Evolutionary conservation across 2,113 vertebrate genomes (phyloP).

Genomic region (Nesogale talazaci): DNA sequence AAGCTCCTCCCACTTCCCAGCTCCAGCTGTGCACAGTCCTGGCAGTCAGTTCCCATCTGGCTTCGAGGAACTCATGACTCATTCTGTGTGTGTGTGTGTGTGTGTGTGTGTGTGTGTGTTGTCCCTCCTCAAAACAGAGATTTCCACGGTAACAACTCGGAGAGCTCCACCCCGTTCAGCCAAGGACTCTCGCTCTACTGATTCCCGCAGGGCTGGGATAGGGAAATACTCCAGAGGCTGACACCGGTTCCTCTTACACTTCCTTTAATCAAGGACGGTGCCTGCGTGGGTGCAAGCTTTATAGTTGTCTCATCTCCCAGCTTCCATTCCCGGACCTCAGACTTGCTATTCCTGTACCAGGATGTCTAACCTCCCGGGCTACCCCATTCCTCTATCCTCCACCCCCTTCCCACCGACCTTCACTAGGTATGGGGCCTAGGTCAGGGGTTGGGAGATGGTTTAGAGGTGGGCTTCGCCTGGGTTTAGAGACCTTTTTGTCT

Average conservation of each 20-base stretch:
- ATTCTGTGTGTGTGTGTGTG: constrained; percentile 52
- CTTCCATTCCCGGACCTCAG: background rate
- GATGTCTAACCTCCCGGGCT: background rate
- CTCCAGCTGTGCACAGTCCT: constrained; percentile 61
- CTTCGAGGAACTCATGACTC: constrained; percentile 75
- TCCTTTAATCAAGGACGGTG: background rate
- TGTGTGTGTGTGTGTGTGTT: background rate
- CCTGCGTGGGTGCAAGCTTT: background rate
- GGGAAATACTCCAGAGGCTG: constrained; percentile 14
- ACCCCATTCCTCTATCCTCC: background rate
- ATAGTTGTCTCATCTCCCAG: background rate
- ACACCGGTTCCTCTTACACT: background rate
- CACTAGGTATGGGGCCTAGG: background rate
- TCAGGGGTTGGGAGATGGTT: background rate
- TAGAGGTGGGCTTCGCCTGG: background rate
- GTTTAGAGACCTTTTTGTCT: constrained; percentile 13
- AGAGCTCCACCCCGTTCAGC: background rate
- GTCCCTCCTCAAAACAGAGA: constrained; percentile 63
- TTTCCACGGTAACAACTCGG: constrained; percentile 71
- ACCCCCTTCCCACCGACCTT: background rate
- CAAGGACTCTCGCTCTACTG: background rate
- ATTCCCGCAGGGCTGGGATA: background rate
- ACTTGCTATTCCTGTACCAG: background rate
- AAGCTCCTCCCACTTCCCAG: constrained; percentile 34
- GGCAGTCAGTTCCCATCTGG: constrained; percentile 38